phyloP scores from a whole-genome alignment of 2,797 vertebrate species.

The Sebastes itinus region DNA sequence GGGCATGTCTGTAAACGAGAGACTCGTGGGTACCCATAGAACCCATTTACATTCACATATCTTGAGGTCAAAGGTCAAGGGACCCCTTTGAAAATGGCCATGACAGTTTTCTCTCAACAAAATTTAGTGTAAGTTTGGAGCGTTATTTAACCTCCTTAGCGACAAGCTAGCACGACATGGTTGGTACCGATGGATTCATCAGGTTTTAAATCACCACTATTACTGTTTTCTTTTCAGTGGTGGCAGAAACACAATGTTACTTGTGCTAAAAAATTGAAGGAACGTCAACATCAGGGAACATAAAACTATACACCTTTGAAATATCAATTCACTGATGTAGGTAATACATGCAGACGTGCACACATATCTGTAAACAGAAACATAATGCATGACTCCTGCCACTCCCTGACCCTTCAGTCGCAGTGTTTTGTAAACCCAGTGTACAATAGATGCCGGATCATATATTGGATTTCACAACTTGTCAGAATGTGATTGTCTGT shows the following conservation, averaged over 20 bases:
- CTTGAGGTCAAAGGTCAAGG: too few relatives aligned
- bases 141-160: too few relatives aligned
- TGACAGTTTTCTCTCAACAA: too few relatives aligned
- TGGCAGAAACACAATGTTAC: background rate
- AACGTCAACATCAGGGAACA: background rate
- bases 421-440: slow-evolving; percentile 2
- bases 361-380: background rate
- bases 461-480: slow-evolving; percentile 54
- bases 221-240: background rate
- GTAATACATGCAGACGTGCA: background rate
- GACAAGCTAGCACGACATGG: too few relatives aligned
- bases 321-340: background rate
- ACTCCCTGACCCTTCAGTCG: slow-evolving; percentile 12
- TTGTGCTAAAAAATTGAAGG: background rate
- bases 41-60: too few relatives aligned
- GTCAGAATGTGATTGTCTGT: slow-evolving; percentile 29
- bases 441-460: slow-evolving; percentile 6
- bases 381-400: background rate
- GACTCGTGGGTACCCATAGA: too few relatives aligned
- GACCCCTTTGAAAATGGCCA: too few relatives aligned
- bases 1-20: too few relatives aligned
- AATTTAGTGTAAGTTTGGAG: too few relatives aligned
- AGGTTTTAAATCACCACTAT: background rate
- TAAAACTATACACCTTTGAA: background rate
- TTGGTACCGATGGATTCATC: too few relatives aligned